Percentiles rank a stretch among this genome's conserved stretches.
These are phyloP conservation scores for Anabas testudineus DNA, from an alignment of 2,797 vertebrate species.

Conservation along the genomic window DNA sequence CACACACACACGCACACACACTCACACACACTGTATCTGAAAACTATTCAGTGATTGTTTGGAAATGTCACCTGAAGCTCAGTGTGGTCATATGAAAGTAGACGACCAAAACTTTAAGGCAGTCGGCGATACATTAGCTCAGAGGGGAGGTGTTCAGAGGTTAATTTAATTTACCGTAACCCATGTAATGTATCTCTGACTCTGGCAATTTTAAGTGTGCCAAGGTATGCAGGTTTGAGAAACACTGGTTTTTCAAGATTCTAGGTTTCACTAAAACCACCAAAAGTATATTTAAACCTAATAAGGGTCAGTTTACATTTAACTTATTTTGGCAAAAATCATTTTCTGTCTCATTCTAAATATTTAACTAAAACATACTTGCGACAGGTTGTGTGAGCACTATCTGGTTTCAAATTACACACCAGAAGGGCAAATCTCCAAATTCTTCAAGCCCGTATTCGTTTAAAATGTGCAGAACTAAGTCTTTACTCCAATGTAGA, in stretches of 20 bases:
- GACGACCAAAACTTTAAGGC: slow-evolving; percentile 56
- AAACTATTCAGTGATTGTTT: slow-evolving; percentile 56
- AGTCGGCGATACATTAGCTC: slow-evolving; percentile 59
- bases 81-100: slow-evolving; percentile 42
- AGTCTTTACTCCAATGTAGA: slow-evolving; percentile 27
- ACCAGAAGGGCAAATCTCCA: slow-evolving; percentile 21
- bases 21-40: slow-evolving; percentile 25
- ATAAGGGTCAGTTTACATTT: slow-evolving; percentile 23
- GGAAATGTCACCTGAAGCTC: slow-evolving; percentile 68
- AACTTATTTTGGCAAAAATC: slow-evolving; percentile 21
- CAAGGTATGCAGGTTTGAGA: slow-evolving; percentile 52
- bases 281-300: slow-evolving; percentile 25
- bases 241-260: slow-evolving; percentile 35
- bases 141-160: slow-evolving; percentile 64
- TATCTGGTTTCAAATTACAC: slow-evolving; percentile 51
- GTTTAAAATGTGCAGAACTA: slow-evolving; percentile 35
- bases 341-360: slow-evolving; percentile 32
- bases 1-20: not conserved
- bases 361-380: slow-evolving; percentile 35
- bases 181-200: slow-evolving; percentile 69
- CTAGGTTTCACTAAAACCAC: slow-evolving; percentile 50
- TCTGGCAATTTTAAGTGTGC: slow-evolving; percentile 66
- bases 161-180: slow-evolving; percentile 74
- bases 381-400: slow-evolving; percentile 47
- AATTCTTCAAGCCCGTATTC: slow-evolving; percentile 20